Percentiles rank a stretch among this genome's conserved stretches.
These are phyloP conservation scores for Astyanax mexicanus DNA, from an alignment of 2,797 vertebrate genomes.

Conservation along the genomic window DNA sequence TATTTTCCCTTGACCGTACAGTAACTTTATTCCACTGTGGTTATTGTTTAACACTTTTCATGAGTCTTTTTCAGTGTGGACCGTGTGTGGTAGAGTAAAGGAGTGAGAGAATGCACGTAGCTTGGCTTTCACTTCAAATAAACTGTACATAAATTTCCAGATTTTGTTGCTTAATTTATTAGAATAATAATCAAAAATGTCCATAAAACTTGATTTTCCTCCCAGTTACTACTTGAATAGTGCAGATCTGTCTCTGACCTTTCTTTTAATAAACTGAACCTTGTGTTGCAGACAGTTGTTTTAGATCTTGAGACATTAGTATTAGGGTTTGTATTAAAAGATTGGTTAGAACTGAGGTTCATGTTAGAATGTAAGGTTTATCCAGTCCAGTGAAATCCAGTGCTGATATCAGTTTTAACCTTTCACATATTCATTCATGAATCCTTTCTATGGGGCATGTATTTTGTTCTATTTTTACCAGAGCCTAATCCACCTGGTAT, in stretches of 20 bases:
- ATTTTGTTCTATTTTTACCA: not conserved
- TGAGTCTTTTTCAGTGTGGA: not conserved
- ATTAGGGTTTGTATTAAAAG: not conserved
- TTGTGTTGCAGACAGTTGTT: not conserved
- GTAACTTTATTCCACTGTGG: not conserved
- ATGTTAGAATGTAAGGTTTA: not conserved
- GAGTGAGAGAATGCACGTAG: slow-evolving; percentile 24
- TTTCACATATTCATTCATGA: not conserved
- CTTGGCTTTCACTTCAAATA: slow-evolving; percentile 58
- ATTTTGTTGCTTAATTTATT: slow-evolving; percentile 20
- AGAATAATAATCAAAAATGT: not conserved
- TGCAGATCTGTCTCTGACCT: not conserved
- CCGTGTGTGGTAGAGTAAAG: slow-evolving; percentile 21
- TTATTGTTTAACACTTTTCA: slow-evolving; percentile 28
- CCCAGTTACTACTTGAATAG: not conserved
- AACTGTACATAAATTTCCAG: slow-evolving; percentile 64
- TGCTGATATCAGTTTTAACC: not conserved
- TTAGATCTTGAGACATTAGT: not conserved
- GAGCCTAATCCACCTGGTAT: no score
- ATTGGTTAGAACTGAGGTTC: not conserved
- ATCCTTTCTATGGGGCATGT: not conserved
- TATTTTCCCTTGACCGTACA: slow-evolving; percentile 1
- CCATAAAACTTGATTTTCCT: not conserved
- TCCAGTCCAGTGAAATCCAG: not conserved
- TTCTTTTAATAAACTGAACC: not conserved